Evolutionary conservation across 2,113 vertebrate genomes (phyloP).

Genomic region (Microcebus jonahi): DNA sequence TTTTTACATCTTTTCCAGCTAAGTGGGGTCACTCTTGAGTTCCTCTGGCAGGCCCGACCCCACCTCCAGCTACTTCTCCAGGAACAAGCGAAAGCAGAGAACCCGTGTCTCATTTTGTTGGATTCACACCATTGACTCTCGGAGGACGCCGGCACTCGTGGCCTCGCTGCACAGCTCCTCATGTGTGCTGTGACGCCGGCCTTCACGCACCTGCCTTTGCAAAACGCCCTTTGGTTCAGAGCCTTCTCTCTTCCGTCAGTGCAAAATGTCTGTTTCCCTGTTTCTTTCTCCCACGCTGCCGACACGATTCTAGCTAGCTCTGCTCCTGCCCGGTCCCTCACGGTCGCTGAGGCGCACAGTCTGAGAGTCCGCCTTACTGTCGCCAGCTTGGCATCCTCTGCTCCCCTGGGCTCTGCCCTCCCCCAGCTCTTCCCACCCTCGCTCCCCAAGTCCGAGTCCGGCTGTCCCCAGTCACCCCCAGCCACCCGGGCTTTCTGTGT

Average conservation of each 20-base stretch:
- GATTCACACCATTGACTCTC: not conserved
- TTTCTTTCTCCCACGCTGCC: not conserved
- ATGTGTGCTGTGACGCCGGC: accelerated
- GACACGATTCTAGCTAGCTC: no score
- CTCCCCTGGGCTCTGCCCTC: no score
- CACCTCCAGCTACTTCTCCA: not conserved
- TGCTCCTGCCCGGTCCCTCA: not conserved
- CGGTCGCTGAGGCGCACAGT: accelerated
- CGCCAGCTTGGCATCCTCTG: no score
- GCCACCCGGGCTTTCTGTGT: not conserved
- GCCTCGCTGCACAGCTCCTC: not conserved
- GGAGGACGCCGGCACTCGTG: not conserved
- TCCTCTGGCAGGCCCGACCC: not conserved
- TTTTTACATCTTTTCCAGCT: not conserved
- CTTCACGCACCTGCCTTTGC: not conserved
- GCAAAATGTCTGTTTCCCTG: not conserved
- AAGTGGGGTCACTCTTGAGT: not conserved
- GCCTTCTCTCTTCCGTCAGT: not conserved
- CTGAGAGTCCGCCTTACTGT: not conserved
- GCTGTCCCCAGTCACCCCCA: no score
- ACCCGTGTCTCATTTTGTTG: not conserved
- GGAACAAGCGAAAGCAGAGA: not conserved
- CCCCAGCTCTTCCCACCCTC: not conserved
- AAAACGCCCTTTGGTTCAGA: not conserved
- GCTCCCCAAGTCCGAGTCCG: accelerated